Base-by-base conservation (phyloP, 2,113 vertebrate species). In the Sphyrna mokarran region DNA sequence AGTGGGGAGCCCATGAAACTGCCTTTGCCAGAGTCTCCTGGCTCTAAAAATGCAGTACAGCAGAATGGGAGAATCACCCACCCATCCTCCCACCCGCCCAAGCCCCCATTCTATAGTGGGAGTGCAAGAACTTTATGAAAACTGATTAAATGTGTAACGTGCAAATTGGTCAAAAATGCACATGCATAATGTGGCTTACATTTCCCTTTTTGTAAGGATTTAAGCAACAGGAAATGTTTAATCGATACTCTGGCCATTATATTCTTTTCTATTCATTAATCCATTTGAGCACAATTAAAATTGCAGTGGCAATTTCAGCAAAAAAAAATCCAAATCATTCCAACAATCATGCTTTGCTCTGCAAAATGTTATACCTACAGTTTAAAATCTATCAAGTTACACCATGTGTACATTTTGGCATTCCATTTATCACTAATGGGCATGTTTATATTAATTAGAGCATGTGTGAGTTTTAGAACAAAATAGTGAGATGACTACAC, bases 391-490 rank as follows among this genome's bases (percentile, higher is more conserved):
- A 91, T 91, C 58, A 63, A 63, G 58, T 66, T 95, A 14, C 29
- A 7, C 68, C 40, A 95, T 95, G 66, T 8, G 23, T 43, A 48
- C 11, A 72, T 43, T 69, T 18, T 94, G 91, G 37, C n/a, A 13
- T 94, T n/a, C 66, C 40, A 72, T 95, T 95, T 72, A 70, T 95
- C 93, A 95, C 23, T 70, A 95, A 95, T 29, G 68, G 93, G 26
- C 93, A 70, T 68, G 66, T 72, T 95, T 40, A 95, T 94, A 95
- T 95, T 72, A 95, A 70, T 72, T 70, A 95, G 29, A 11, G 9
- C 43, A 43, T 48, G 63, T 43, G 91, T 69, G 91, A 94, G 33
- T 40, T 69, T 94, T 69, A 95, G 68, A 43, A 72, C 13, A 70
- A 95, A 48, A 20, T 54, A 54, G 26, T 7, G 23, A 54, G 40